A percentile compares a stretch with the other conserved stretches of the same genome.
These are phyloP conservation scores for Muscicapa comitata DNA, from an alignment of 2,797 vertebrate species.

Conservation along the genomic window DNA sequence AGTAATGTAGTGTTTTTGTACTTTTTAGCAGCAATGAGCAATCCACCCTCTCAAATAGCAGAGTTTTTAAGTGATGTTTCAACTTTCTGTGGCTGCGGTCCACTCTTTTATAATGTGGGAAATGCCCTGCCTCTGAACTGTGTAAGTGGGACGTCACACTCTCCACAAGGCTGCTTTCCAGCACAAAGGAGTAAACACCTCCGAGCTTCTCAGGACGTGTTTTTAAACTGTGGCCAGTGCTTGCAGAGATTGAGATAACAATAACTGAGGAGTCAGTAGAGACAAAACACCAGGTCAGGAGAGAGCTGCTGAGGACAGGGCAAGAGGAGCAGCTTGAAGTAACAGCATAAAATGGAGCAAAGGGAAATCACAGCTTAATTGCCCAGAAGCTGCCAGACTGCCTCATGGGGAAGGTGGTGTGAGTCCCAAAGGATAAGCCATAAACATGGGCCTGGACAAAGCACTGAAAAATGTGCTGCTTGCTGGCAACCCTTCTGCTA, in stretches of 20 bases:
- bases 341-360: background rate
- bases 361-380: background rate
- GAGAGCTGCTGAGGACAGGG: background rate
- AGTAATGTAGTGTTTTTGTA: background rate
- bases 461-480: background rate
- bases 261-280: background rate
- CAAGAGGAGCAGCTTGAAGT: background rate
- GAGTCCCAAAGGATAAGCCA: background rate
- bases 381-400: background rate
- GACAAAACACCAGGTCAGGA: background rate
- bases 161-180: background rate
- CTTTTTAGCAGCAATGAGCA: background rate
- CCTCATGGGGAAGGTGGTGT: background rate
- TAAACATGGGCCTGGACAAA: background rate
- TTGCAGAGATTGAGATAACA: background rate
- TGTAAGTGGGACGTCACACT: background rate
- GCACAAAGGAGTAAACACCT: conserved; percentile 25
- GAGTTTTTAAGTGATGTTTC: background rate
- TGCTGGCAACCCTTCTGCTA: background rate
- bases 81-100: background rate
- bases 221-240: background rate
- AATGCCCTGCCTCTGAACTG: conserved; percentile 54
- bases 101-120: conserved; percentile 40
- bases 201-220: background rate
- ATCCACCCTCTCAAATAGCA: conserved; percentile 7